A percentile compares a stretch with the other conserved stretches of the same genome.
Conservation (phyloP, 2,113 vertebrate genomes). For the Cisticola juncidis region DNA sequence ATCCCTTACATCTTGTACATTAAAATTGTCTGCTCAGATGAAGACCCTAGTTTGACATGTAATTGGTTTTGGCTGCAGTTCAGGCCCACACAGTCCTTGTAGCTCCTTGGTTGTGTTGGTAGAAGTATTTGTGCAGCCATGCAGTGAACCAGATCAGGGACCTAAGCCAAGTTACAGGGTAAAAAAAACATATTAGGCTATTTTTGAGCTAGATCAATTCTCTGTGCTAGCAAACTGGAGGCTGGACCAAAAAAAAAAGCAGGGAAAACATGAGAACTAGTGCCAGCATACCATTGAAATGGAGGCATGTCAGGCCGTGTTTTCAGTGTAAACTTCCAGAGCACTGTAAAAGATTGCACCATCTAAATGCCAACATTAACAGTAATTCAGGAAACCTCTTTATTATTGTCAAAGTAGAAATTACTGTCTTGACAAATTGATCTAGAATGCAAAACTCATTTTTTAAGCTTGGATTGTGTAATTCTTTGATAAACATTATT, state of each 20-base stretch:
- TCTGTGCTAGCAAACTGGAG: neutral
- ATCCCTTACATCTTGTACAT: slow-evolving; percentile 5
- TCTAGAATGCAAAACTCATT: neutral
- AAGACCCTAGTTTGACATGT: neutral
- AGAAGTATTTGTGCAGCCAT: slow-evolving; percentile 27
- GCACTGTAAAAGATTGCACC: neutral
- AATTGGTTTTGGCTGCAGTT: slow-evolving; percentile 51
- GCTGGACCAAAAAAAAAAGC: neutral
- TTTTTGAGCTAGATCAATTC: slow-evolving; percentile 18
- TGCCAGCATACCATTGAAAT: slow-evolving; percentile 3
- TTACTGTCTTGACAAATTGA: slow-evolving; percentile 3
- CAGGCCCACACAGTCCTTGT: neutral
- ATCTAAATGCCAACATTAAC: neutral
- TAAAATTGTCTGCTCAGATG: slow-evolving; percentile 17
- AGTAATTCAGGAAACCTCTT: neutral
- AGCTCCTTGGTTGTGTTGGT: slow-evolving; percentile 12
- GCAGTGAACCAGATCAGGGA: slow-evolving; percentile 4
- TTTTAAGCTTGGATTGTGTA: neutral
- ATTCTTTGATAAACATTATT: slow-evolving; percentile 13
- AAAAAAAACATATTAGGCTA: neutral
- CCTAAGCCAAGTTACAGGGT: neutral
- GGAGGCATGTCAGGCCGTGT: neutral
- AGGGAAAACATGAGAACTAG: neutral
- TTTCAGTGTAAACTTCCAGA: slow-evolving; percentile 24
- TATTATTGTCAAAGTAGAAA: slow-evolving; percentile 3